These are phyloP conservation scores for Discoglossus pictus DNA, from an alignment of 2,797 vertebrate species.

Conservation along the genomic window DNA sequence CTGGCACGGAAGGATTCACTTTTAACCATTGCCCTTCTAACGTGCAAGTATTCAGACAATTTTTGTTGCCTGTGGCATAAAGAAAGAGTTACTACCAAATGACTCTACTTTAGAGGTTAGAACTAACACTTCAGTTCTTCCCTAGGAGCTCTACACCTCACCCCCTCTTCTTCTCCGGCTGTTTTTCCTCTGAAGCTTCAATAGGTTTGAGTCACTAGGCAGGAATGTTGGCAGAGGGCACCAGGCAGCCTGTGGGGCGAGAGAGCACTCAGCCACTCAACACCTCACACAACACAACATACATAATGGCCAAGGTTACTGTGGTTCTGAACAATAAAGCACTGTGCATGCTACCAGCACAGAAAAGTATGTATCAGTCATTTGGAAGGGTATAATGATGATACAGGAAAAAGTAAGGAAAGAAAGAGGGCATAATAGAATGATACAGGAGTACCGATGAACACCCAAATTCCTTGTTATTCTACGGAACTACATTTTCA, in stretches of 20 bases:
- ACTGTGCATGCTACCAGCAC: no score
- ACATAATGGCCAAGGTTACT: no score
- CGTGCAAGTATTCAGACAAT: background rate
- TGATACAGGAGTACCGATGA: no score
- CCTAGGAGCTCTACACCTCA: background rate
- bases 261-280: slow-evolving; percentile 4
- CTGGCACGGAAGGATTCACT: slow-evolving; percentile 4
- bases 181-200: slow-evolving; percentile 27
- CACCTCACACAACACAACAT: background rate
- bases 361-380: no score
- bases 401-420: no score
- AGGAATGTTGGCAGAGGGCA: slow-evolving; percentile 33
- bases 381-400: no score
- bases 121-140: background rate
- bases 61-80: background rate
- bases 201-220: slow-evolving; percentile 30
- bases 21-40: slow-evolving; percentile 26
- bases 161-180: slow-evolving; percentile 4
- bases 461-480: no score
- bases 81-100: background rate
- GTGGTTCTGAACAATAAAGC: no score
- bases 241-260: background rate
- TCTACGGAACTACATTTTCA: no score
- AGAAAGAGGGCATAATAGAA: no score
- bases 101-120: background rate